phyloP scores from a whole-genome alignment of 2,888 invertebrate genomes.

The Exephanes ischioxanthus region DNA sequence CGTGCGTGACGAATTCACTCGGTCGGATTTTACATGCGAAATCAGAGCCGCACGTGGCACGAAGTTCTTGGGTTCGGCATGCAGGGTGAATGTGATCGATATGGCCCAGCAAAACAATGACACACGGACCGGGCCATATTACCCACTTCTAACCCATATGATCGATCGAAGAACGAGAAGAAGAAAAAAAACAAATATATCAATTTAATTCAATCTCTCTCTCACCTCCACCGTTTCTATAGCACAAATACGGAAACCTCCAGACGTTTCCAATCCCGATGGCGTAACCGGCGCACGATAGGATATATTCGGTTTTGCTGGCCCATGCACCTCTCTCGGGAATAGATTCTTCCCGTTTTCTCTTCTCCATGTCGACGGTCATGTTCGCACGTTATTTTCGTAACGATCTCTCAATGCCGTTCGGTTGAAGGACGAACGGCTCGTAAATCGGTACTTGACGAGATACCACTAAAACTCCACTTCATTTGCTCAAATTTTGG shows the following conservation, averaged over 20 bases:
- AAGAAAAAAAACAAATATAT: neutral
- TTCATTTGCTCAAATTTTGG: constrained; percentile 56
- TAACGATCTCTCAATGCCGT: constrained; percentile 10
- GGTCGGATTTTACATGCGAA: constrained; percentile 26
- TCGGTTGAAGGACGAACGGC: constrained; percentile 8
- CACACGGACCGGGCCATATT: neutral
- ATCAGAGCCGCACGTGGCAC: constrained; percentile 43
- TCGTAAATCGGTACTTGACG: constrained; percentile 11
- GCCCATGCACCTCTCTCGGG: constrained; percentile 89
- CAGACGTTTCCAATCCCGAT: constrained; percentile 95
- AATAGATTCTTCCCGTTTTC: constrained; percentile 66
- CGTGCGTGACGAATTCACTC: constrained; percentile 27
- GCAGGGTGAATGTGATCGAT: neutral
- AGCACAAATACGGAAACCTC: constrained; percentile 95
- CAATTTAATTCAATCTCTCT: constrained; percentile 31
- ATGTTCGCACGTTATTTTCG: constrained; percentile 32
- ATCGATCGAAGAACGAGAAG: neutral
- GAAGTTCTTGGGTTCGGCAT: neutral
- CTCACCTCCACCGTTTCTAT: constrained; percentile 94
- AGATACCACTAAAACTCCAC: constrained; percentile 34
- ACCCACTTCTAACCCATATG: neutral
- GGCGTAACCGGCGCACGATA: constrained; percentile 93
- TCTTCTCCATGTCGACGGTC: constrained; percentile 67
- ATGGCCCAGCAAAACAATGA: neutral
- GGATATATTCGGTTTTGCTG: constrained; percentile 91